Percentiles rank a stretch among this genome's conserved stretches.
Evolutionary conservation across 2,113 vertebrate species (phyloP).

Genomic region (Apteryx mantelli): DNA sequence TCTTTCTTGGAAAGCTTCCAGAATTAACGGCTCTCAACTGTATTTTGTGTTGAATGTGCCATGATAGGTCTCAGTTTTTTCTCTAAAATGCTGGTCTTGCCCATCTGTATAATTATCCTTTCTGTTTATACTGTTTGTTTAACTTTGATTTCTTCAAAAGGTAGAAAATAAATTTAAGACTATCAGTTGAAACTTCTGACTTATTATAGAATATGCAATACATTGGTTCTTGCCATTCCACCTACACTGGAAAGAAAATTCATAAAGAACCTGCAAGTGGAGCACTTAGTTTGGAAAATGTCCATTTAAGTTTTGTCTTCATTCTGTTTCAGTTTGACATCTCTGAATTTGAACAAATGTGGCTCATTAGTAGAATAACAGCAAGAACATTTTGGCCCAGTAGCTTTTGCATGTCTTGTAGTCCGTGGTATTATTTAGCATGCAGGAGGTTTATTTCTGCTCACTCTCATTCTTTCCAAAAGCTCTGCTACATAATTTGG

Average conservation of each 20-base stretch:
- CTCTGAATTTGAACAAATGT: background rate
- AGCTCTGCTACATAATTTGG: background rate
- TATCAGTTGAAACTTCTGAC: background rate
- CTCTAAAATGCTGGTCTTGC: background rate
- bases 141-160: background rate
- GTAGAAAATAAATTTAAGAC: background rate
- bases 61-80: background rate
- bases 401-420: background rate
- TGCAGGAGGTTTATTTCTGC: background rate
- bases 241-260: background rate
- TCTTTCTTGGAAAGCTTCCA: background rate
- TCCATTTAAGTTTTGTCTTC: conserved; percentile 34
- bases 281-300: background rate
- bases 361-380: background rate
- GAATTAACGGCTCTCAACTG: background rate
- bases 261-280: background rate
- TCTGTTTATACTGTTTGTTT: background rate
- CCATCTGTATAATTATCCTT: background rate
- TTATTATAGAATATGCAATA: background rate
- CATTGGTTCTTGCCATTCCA: background rate
- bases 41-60: background rate
- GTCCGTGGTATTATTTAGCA: conserved; percentile 21
- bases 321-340: conserved; percentile 19
- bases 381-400: background rate
- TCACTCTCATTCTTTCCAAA: conserved; percentile 22